Evolutionary conservation across 1,140 invertebrate genomes (phyloP).

Genomic region (Zaprionus kolodkinae): DNA sequence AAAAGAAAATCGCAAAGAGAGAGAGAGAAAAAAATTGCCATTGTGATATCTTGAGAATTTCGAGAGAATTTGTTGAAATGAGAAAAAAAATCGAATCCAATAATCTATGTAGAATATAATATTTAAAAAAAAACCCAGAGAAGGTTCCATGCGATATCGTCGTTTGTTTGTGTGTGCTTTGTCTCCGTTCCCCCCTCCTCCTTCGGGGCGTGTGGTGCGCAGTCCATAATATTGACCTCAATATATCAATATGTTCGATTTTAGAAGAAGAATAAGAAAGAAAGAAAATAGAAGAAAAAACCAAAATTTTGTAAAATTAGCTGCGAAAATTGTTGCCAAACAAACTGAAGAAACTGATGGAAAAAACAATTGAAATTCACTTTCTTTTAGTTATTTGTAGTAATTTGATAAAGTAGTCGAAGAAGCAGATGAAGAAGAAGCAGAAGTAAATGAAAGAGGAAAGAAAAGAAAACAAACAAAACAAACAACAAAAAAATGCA

Average conservation of each 20-base stretch:
- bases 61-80: constrained; percentile 21
- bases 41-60: constrained; percentile 38
- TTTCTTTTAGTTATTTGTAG: constrained; percentile 65
- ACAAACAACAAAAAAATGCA: constrained; percentile 76
- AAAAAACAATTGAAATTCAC: constrained; percentile 54
- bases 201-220: neutral
- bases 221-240: neutral
- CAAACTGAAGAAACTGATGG: constrained; percentile 44
- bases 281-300: neutral
- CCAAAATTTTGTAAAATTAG: constrained; percentile 33
- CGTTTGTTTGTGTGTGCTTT: neutral
- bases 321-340: constrained; percentile 59
- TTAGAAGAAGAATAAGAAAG: neutral
- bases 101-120: neutral
- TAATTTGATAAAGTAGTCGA: constrained; percentile 70
- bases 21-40: constrained; percentile 28
- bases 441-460: constrained; percentile 1
- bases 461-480: constrained; percentile 53
- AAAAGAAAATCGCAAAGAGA: constrained; percentile 12
- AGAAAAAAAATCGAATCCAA: constrained; percentile 1
- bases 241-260: neutral
- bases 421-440: constrained; percentile 52
- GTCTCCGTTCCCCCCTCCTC: neutral
- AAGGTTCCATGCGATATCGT: constrained; percentile 2
- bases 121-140: constrained; percentile 2